These are phyloP conservation scores for Scaptomyza reducta DNA, from an alignment of 2,888 invertebrate species.

Conservation along the genomic window DNA sequence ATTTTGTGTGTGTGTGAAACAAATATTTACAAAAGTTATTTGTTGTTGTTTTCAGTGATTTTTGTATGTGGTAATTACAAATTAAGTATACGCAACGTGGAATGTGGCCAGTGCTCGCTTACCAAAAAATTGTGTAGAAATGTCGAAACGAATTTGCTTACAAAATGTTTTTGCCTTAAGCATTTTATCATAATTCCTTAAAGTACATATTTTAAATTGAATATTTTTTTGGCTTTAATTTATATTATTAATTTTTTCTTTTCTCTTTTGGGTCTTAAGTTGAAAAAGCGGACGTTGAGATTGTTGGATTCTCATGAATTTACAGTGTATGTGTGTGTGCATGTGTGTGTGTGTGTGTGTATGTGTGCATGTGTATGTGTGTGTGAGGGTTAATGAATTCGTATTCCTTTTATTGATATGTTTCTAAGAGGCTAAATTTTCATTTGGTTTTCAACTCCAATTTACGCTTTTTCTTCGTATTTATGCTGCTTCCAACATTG, in stretches of 20 bases:
- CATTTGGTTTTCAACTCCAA: slow-evolving; percentile 59
- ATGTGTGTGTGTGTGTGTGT: slow-evolving; percentile 19
- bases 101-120: slow-evolving; percentile 48
- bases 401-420: slow-evolving; percentile 81
- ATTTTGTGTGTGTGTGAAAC: slow-evolving; percentile 46
- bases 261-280: slow-evolving; percentile 41
- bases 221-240: slow-evolving; percentile 44
- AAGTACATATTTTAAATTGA: slow-evolving; percentile 37
- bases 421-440: slow-evolving; percentile 84
- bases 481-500: slow-evolving; percentile 29
- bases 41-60: slow-evolving; percentile 10
- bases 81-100: slow-evolving; percentile 50
- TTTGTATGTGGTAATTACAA: slow-evolving; percentile 26
- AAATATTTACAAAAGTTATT: slow-evolving; percentile 73
- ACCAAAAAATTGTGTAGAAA: slow-evolving; percentile 39
- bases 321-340: slow-evolving; percentile 58
- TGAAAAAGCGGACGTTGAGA: slow-evolving; percentile 74
- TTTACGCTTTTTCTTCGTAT: slow-evolving; percentile 21
- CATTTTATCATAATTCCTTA: slow-evolving; percentile 35
- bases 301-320: slow-evolving; percentile 61
- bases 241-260: slow-evolving; percentile 12
- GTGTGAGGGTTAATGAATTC: slow-evolving; percentile 49
- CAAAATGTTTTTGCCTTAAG: slow-evolving; percentile 51
- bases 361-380: slow-evolving; percentile 18
- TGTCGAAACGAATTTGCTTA: slow-evolving; percentile 55